A percentile compares a stretch with the other conserved stretches of the same genome.
phyloP scores from a whole-genome alignment of 1,140 invertebrate species.

The Drosophila oshimai region DNA sequence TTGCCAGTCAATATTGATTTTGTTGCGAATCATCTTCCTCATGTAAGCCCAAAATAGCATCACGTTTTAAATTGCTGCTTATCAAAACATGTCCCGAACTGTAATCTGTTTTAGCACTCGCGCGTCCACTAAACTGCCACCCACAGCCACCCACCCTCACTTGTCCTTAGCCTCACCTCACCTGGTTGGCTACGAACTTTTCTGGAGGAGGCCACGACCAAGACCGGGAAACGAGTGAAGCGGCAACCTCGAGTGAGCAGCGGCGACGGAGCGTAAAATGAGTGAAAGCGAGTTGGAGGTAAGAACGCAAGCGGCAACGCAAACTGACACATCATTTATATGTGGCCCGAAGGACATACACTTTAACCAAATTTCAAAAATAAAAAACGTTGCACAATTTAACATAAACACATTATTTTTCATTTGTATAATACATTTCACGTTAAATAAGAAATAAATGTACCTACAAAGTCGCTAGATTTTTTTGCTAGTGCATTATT shows the following conservation, averaged over 20 bases:
- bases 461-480: too few relatives aligned
- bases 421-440: neutral
- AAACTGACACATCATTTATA: constrained; percentile 79
- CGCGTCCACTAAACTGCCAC: constrained; percentile 34
- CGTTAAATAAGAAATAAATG: too few relatives aligned
- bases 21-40: constrained; percentile 12
- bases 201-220: constrained; percentile 16
- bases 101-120: constrained; percentile 76
- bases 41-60: constrained; percentile 76
- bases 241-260: constrained; percentile 55
- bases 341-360: constrained; percentile 8
- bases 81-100: constrained; percentile 79
- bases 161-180: constrained; percentile 1
- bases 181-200: constrained; percentile 17
- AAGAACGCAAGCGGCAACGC: constrained; percentile 72
- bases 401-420: neutral
- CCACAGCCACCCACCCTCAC: neutral
- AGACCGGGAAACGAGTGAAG: constrained; percentile 52
- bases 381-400: neutral
- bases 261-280: constrained; percentile 70
- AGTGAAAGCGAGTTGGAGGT: constrained; percentile 72
- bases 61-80: constrained; percentile 81
- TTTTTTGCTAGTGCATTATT: neutral
- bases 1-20: constrained; percentile 25
- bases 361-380: neutral